Evolutionary conservation across 2,888 invertebrate species (phyloP).

Genomic region (Papilio gigon): DNA sequence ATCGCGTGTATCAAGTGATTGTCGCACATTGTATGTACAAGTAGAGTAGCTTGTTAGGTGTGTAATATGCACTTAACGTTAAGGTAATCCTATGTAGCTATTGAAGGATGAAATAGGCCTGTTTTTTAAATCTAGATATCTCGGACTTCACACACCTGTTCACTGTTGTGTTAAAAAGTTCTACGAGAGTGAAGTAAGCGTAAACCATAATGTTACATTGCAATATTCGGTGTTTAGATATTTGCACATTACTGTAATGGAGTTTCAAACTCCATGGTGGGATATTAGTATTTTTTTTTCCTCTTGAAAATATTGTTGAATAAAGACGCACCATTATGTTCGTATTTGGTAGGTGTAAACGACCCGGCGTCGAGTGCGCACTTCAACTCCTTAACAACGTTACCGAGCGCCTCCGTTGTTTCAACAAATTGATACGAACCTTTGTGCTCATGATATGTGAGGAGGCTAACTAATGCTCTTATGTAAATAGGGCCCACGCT

Average conservation of each 20-base stretch:
- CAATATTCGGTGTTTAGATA: neutral
- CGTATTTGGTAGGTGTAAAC: slow-evolving; percentile 29
- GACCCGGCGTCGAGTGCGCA: slow-evolving; percentile 28
- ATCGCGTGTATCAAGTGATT: slow-evolving; percentile 27
- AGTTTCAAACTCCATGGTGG: slow-evolving; percentile 21
- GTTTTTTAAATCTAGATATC: too few relatives aligned
- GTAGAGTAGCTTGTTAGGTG: neutral
- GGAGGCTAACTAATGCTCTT: slow-evolving; percentile 16
- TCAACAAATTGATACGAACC: slow-evolving; percentile 23
- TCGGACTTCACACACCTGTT: too few relatives aligned
- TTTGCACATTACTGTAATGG: slow-evolving; percentile 28
- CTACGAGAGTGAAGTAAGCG: too few relatives aligned
- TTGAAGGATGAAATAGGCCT: too few relatives aligned
- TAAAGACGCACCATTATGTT: slow-evolving; percentile 38
- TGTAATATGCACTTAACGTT: neutral
- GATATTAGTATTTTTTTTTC: slow-evolving; percentile 33
- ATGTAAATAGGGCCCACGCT: neutral
- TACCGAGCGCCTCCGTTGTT: slow-evolving; percentile 17
- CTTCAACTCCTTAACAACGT: slow-evolving; percentile 36
- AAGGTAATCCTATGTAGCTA: neutral
- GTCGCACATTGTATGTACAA: slow-evolving; percentile 1
- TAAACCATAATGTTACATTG: slow-evolving; percentile 12
- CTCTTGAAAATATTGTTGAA: slow-evolving; percentile 33
- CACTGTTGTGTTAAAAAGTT: neutral
- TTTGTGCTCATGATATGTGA: slow-evolving; percentile 20